Evolutionary conservation across 2,113 vertebrate genomes (phyloP).

Genomic region (Hyperopisus bebe): DNA sequence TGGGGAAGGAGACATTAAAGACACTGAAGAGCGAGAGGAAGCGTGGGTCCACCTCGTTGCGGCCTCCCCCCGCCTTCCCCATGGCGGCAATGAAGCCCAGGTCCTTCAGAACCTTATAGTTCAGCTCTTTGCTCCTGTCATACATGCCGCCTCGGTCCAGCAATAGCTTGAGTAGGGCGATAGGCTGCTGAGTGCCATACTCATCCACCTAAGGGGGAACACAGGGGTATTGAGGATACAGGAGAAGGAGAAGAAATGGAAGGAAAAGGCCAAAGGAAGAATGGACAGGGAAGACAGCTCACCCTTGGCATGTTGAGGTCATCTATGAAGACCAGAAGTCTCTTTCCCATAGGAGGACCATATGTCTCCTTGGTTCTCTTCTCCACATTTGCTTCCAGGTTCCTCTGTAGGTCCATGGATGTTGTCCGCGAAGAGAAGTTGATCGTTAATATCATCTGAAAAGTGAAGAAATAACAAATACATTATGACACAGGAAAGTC

Average conservation of each 20-base stretch:
- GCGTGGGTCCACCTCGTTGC: slow-evolving; percentile 87
- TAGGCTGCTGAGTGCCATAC: slow-evolving; percentile 93
- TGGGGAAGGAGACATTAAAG: slow-evolving; percentile 82
- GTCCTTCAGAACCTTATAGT: slow-evolving; percentile 81
- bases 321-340: slow-evolving; percentile 86
- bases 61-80: slow-evolving; percentile 90
- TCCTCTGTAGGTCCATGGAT: slow-evolving; percentile 89
- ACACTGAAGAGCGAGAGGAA: slow-evolving; percentile 87
- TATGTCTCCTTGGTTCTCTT: slow-evolving; percentile 87
- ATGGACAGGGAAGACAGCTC: neutral
- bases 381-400: slow-evolving; percentile 84
- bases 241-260: neutral
- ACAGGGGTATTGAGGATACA: neutral
- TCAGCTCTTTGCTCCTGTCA: slow-evolving; percentile 83
- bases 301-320: slow-evolving; percentile 97
- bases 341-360: slow-evolving; percentile 84
- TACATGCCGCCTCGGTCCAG: slow-evolving; percentile 83
- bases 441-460: slow-evolving; percentile 75
- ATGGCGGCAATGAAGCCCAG: slow-evolving; percentile 87
- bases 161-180: slow-evolving; percentile 85
- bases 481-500: neutral
- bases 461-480: slow-evolving; percentile 12
- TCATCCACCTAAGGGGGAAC: slow-evolving; percentile 71
- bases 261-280: neutral
- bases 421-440: slow-evolving; percentile 93